These are phyloP conservation scores for Drosophila melanosoma DNA, from an alignment of 2,888 invertebrate species.

Conservation along the genomic window DNA sequence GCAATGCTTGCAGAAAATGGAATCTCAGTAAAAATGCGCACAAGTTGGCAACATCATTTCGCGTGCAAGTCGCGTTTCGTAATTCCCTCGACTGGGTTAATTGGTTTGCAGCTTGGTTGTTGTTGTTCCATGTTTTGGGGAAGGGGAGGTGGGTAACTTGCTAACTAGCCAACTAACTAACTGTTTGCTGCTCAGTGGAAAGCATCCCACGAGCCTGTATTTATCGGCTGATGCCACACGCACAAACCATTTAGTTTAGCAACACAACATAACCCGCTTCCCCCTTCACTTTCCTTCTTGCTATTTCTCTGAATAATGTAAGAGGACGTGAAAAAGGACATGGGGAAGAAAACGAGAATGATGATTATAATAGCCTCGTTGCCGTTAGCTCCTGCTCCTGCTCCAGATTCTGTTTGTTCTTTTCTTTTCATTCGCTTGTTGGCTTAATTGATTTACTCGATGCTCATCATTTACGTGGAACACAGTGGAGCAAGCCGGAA, in stretches of 20 bases:
- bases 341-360: constrained; percentile 29
- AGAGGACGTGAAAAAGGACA: constrained; percentile 31
- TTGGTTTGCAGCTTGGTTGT: constrained; percentile 59
- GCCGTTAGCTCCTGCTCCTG: constrained; percentile 27
- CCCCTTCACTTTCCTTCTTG: background rate
- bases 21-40: constrained; percentile 57
- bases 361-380: constrained; percentile 72
- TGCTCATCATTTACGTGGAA: constrained; percentile 70
- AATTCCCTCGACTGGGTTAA: constrained; percentile 50
- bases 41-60: constrained; percentile 53
- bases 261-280: background rate
- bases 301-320: constrained; percentile 64
- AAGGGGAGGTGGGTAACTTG: constrained; percentile 5
- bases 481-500: constrained; percentile 5
- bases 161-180: constrained; percentile 31
- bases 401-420: background rate
- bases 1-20: constrained; percentile 59
- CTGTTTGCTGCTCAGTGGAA: constrained; percentile 3
- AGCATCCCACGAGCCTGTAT: constrained; percentile 37
- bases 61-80: constrained; percentile 54
- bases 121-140: background rate
- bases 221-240: constrained; percentile 64
- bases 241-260: constrained; percentile 26
- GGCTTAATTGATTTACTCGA: constrained; percentile 80
- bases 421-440: constrained; percentile 58